phyloP scores from a whole-genome alignment of 2,888 invertebrate species.

The Eilema sororculum region DNA sequence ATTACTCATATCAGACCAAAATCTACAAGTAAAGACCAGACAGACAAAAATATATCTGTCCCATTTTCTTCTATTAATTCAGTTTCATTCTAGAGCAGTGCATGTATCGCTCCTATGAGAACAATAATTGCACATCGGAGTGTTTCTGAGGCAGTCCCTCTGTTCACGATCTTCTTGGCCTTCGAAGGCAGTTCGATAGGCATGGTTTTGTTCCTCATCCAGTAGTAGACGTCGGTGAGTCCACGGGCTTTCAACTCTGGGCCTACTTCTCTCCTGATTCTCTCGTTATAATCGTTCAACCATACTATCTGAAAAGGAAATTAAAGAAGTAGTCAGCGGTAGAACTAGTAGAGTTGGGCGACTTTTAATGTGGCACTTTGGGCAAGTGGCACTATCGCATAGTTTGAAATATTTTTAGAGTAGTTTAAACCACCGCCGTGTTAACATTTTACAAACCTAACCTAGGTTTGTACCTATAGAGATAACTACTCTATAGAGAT shows the following conservation, averaged over 20 bases:
- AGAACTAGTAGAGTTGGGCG: neutral
- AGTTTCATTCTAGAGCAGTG: constrained; percentile 27
- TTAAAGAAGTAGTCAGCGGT: neutral
- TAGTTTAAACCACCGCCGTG: neutral
- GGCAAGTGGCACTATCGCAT: neutral
- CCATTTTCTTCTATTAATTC: neutral
- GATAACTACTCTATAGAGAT: neutral
- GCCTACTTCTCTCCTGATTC: constrained; percentile 91
- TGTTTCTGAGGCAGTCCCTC: constrained; percentile 33
- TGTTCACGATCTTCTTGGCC: constrained; percentile 49
- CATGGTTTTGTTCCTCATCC: constrained; percentile 94
- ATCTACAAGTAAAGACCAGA: neutral
- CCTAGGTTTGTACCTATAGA: too few relatives aligned
- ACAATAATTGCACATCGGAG: constrained; percentile 16
- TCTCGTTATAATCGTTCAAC: constrained; percentile 93
- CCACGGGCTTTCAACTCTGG: constrained; percentile 90
- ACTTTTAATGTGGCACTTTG: neutral
- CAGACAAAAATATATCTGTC: neutral
- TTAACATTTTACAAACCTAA: neutral
- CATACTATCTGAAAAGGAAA: constrained; percentile 89
- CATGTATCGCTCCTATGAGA: constrained; percentile 14
- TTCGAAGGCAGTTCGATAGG: constrained; percentile 83
- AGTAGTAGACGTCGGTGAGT: constrained; percentile 91
- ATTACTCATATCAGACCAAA: neutral
- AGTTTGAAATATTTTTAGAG: neutral